A percentile compares a stretch with the other conserved stretches of the same genome.
Evolutionary conservation across 2,888 invertebrate species (phyloP).

Genomic region (Eudemis profundana): DNA sequence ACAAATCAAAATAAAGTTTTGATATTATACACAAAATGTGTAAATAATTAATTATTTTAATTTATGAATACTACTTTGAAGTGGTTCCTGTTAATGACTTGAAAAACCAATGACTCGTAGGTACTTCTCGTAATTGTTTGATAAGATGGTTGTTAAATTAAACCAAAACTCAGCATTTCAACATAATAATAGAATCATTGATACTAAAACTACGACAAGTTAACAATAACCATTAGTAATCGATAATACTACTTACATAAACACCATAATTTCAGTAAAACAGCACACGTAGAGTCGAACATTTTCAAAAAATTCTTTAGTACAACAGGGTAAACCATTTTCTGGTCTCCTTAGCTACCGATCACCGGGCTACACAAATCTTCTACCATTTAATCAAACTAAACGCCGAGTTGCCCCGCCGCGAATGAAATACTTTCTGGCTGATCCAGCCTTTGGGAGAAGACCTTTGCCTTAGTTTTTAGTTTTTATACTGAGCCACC

Average conservation of each 20-base stretch:
- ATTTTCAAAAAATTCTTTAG: constrained; percentile 62
- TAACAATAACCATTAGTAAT: constrained; percentile 45
- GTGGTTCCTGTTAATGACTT: neutral
- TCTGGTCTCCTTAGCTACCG: constrained; percentile 66
- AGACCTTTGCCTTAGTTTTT: constrained; percentile 61
- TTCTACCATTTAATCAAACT: constrained; percentile 19
- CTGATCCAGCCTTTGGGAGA: constrained; percentile 47
- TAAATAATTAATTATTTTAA: too few relatives aligned
- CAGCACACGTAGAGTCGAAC: constrained; percentile 59
- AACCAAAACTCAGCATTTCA: constrained; percentile 6
- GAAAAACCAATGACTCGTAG: neutral
- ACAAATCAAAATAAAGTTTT: too few relatives aligned
- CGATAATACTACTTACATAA: constrained; percentile 69
- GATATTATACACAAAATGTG: too few relatives aligned
- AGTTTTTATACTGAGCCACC: constrained; percentile 73
- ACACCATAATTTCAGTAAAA: constrained; percentile 69
- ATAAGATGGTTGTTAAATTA: constrained; percentile 1
- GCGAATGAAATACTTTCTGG: constrained; percentile 23
- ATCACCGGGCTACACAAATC: constrained; percentile 56
- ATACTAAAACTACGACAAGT: neutral
- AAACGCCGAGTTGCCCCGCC: neutral
- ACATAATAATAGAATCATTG: neutral
- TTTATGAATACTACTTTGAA: too few relatives aligned
- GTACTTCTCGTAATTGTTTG: neutral
- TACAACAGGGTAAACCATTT: constrained; percentile 63